phyloP scores from a whole-genome alignment of 2,888 invertebrate species.

The Rhaphigaster nebulosa region DNA sequence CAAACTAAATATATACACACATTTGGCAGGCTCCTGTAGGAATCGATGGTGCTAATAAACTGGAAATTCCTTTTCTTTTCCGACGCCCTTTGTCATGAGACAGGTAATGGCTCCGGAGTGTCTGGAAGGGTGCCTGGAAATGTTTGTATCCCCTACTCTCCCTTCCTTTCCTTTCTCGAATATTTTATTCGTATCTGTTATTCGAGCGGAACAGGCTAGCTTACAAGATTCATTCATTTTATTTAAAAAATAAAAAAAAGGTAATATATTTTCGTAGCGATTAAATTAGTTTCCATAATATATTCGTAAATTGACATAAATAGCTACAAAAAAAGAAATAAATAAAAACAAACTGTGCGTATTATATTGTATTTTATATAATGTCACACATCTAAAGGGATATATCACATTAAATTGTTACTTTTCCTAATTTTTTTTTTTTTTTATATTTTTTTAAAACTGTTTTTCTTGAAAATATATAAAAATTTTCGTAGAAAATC shows the following conservation, averaged over 20 bases:
- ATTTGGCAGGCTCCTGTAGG: slow-evolving; percentile 41
- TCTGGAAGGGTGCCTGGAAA: background rate
- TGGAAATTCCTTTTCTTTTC: slow-evolving; percentile 15
- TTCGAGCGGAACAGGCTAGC: background rate
- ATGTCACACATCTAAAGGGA: too few species aligned
- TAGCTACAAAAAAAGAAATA: too few species aligned
- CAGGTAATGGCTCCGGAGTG: background rate
- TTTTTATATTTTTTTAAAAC: too few species aligned
- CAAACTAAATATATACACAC: slow-evolving; percentile 33
- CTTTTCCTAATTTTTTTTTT: too few species aligned
- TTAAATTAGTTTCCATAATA: too few species aligned
- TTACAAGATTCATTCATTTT: background rate
- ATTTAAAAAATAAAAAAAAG: background rate
- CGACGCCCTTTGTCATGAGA: background rate
- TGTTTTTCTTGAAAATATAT: too few species aligned
- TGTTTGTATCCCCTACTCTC: background rate
- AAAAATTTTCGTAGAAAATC: too few species aligned
- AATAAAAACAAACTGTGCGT: too few species aligned
- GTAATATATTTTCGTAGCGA: too few species aligned
- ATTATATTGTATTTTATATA: too few species aligned
- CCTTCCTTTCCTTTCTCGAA: background rate
- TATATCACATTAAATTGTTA: too few species aligned
- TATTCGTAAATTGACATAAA: too few species aligned
- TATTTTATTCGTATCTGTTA: background rate
- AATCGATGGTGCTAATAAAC: slow-evolving; percentile 39